These are phyloP conservation scores for Meteorus colon DNA, from an alignment of 2,888 invertebrate genomes.

Conservation along the genomic window DNA sequence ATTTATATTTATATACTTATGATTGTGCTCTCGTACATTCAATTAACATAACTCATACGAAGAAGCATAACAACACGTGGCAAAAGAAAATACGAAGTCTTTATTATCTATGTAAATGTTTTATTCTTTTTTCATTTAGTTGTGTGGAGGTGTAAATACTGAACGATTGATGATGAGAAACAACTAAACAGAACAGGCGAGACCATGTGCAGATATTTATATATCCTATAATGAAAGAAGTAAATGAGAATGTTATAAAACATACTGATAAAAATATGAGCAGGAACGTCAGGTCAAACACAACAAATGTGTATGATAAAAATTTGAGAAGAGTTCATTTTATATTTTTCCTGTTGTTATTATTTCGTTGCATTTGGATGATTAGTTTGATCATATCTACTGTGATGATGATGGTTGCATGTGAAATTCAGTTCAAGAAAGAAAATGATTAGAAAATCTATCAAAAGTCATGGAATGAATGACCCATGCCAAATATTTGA, in stretches of 20 bases:
- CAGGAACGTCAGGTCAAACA: too few species aligned
- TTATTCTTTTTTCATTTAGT: neutral
- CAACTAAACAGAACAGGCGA: neutral
- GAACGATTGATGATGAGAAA: slow-evolving; percentile 19
- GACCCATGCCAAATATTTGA: too few species aligned
- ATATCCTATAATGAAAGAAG: neutral
- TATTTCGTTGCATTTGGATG: too few species aligned
- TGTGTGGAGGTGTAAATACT: slow-evolving; percentile 1
- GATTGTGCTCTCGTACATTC: slow-evolving; percentile 60
- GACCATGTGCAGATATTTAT: neutral
- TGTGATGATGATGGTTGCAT: too few species aligned
- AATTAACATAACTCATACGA: slow-evolving; percentile 69
- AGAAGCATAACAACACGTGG: slow-evolving; percentile 45
- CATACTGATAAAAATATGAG: neutral
- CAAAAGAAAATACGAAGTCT: slow-evolving; percentile 27
- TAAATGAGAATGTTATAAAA: neutral
- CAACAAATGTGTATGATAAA: too few species aligned
- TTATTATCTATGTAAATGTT: neutral
- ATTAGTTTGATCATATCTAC: too few species aligned
- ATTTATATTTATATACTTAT: neutral
- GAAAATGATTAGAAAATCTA: too few species aligned
- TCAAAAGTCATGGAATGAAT: too few species aligned
- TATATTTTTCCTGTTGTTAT: too few species aligned
- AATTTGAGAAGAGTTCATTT: too few species aligned
- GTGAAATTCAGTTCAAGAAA: too few species aligned